These are phyloP conservation scores for Leptinotarsa haldemani DNA, from an alignment of 2,888 invertebrate genomes.

Conservation along the genomic window DNA sequence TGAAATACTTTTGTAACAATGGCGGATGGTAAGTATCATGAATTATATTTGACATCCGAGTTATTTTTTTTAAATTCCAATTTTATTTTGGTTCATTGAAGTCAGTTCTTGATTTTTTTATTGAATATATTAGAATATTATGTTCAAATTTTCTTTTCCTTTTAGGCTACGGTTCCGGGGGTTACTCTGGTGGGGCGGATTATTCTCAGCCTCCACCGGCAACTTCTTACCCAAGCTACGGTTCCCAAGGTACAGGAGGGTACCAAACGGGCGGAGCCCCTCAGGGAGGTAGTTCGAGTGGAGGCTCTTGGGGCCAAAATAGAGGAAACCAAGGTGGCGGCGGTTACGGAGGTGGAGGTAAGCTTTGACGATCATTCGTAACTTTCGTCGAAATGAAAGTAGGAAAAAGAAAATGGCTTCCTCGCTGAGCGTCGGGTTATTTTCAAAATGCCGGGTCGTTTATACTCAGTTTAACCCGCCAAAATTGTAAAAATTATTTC, in stretches of 20 bases:
- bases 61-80: background rate
- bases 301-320: conserved; percentile 52
- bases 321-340: conserved; percentile 53
- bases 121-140: background rate
- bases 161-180: conserved; percentile 38
- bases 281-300: conserved; percentile 38
- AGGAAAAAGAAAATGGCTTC: conserved; percentile 19
- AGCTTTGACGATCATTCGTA: background rate
- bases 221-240: conserved; percentile 41
- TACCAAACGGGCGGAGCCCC: conserved; percentile 23
- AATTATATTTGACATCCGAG: background rate
- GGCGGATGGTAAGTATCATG: conserved; percentile 38
- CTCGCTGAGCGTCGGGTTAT: background rate
- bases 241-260: conserved; percentile 33
- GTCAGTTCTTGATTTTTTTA: background rate
- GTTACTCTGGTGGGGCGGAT: conserved; percentile 43
- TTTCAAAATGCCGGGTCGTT: conserved; percentile 32
- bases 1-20: conserved; percentile 16
- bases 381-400: background rate
- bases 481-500: too few species aligned
- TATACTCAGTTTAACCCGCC: too few species aligned
- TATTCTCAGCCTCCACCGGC: conserved; percentile 52
- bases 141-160: background rate
- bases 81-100: background rate
- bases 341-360: conserved; percentile 56